These are phyloP conservation scores for Sinocyclocheilus anshuiensis DNA, from an alignment of 2,113 vertebrate genomes.

Conservation along the genomic window DNA sequence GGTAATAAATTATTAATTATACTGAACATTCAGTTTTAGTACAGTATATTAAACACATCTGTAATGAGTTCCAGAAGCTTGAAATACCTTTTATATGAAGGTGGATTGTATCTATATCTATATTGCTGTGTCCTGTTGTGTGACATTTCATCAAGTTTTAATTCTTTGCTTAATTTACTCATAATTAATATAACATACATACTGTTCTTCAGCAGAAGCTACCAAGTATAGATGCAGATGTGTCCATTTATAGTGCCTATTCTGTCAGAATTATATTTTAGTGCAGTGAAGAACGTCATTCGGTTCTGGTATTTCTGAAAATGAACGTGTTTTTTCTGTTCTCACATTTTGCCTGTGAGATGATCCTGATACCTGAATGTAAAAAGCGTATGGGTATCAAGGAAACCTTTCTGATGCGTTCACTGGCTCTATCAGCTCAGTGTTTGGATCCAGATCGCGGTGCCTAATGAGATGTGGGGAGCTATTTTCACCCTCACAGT, in stretches of 20 bases:
- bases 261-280: neutral
- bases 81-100: neutral
- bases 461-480: constrained; percentile 23
- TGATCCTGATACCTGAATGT: neutral
- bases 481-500: constrained; percentile 24
- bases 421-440: constrained; percentile 21
- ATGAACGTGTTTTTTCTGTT: neutral
- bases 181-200: too few relatives aligned
- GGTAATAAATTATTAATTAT: too few relatives aligned
- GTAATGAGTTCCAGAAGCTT: neutral
- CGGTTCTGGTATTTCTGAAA: neutral
- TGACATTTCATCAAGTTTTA: neutral
- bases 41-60: too few relatives aligned
- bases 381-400: neutral
- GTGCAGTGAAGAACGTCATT: neutral
- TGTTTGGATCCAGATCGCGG: constrained; percentile 12
- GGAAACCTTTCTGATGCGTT: constrained; percentile 8
- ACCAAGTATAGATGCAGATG: too few relatives aligned
- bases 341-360: constrained; percentile 1
- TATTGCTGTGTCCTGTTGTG: neutral
- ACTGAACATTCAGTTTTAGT: too few relatives aligned
- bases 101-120: neutral
- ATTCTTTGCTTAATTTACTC: neutral
- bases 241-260: neutral
- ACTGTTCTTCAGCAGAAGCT: too few relatives aligned